Percentiles rank a stretch among this genome's conserved stretches.
Conservation (phyloP, 2,888 invertebrate species). For the Brenthis hecate region DNA sequence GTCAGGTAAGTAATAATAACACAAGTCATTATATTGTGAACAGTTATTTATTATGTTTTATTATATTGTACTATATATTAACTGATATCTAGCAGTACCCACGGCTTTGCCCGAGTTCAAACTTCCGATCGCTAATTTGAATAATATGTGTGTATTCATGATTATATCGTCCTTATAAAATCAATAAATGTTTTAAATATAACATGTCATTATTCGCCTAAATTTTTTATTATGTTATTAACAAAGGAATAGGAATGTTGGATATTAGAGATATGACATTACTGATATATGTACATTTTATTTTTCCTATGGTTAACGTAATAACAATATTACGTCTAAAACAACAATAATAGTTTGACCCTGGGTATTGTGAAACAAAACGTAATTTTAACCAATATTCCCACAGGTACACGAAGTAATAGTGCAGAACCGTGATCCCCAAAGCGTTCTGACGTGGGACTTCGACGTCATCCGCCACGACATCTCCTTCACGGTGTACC, state of each 20-base stretch:
- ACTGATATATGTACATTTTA: neutral
- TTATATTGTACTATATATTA: neutral
- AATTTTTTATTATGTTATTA: no score
- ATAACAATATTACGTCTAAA: neutral
- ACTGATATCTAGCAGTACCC: neutral
- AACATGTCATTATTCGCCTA: no score
- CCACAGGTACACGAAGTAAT: slow-evolving; percentile 88
- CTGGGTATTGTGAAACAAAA: neutral
- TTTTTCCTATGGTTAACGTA: neutral
- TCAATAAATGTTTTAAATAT: no score
- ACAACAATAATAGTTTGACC: no score
- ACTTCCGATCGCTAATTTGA: no score
- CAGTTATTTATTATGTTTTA: neutral
- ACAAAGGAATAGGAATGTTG: no score
- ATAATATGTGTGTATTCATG: no score
- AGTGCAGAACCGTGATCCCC: slow-evolving; percentile 90
- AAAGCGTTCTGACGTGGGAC: slow-evolving; percentile 97
- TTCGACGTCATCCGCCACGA: slow-evolving; percentile 96
- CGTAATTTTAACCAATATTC: neutral
- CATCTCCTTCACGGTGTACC: slow-evolving; percentile 90
- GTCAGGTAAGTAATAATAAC: slow-evolving; percentile 62
- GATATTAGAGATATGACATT: no score
- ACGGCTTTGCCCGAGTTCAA: no score
- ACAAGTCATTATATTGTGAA: neutral
- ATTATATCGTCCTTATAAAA: no score